Base-by-base conservation (phyloP, 2,888 invertebrate genomes). In the Crossocerus cetratus region DNA sequence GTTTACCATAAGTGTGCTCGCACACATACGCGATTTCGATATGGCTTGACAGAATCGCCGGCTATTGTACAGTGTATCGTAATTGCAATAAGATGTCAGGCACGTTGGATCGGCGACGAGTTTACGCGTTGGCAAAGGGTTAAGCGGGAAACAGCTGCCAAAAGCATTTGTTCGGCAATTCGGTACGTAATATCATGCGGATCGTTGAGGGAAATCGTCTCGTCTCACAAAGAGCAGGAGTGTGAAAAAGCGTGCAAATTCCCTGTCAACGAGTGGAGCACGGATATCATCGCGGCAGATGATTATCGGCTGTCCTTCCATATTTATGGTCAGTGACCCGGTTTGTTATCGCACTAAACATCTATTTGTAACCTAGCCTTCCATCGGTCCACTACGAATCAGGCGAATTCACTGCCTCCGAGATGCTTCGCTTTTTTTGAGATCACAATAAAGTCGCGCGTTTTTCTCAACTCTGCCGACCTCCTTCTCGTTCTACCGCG, bases 21-120 rank as follows among this genome's bases (percentile, higher is more conserved):
- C n/a, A 4, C 42, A 44, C 73, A 64, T 66, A 54, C 55, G 57
- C 59, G 23, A 49, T 56, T 49, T 54, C 20, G 65, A 71, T 68
- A 14, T 49, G 49, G 49, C 64, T 63, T 66, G 59, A 63, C 59
- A 54, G 58, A 65, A 61, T 76, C 57, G 68, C 76, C 73, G 77
- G 77, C 16, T 70, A 76, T 66, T 67, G 61, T 60, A 18, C 70
- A 74, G 42, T 62, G 44, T 42, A 65, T 43, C n/a, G 58, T 69
- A 69, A 70, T 61, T 43, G 54, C 21, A 68, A 63, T 65, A 73
- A 66, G 42, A 71, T 76, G 74, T 68, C 65, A 74, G 43, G 57
- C 57, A 70, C n/a, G 23, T 62, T 70, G 58, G 64, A 67, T 55
- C 49, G 53, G 54, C 66, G 57, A 21, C 16, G 65, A 18, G 62